Evolutionary conservation across 2,888 invertebrate species (phyloP).

Genomic region (Chymomyza procnemis): DNA sequence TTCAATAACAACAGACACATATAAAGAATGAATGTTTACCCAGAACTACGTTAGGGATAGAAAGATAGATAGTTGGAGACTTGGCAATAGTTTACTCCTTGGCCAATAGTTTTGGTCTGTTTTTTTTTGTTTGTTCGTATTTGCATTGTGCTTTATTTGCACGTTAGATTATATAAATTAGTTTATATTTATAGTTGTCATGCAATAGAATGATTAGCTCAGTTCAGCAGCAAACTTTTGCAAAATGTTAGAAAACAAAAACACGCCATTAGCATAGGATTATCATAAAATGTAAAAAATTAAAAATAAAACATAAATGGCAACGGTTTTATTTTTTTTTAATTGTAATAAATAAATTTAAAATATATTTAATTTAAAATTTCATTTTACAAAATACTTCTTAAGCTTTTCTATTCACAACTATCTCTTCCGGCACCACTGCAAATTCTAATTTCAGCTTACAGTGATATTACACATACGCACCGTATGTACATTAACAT

Average conservation of each 20-base stretch:
- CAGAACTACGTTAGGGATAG: background rate
- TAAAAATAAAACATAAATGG: no score
- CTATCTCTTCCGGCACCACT: no score
- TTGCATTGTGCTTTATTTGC: constrained; percentile 43
- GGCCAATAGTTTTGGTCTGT: background rate
- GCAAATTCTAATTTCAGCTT: no score
- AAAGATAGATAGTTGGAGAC: background rate
- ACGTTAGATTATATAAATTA: constrained; percentile 49
- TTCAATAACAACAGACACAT: constrained; percentile 22
- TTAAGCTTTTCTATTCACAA: no score
- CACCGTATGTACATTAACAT: constrained; percentile 4
- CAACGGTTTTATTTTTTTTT: no score
- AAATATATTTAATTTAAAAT: no score
- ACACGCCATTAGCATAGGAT: no score
- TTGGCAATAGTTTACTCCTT: background rate
- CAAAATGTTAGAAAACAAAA: no score
- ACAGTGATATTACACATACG: constrained; percentile 15
- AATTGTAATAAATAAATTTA: no score
- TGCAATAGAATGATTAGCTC: constrained; percentile 60
- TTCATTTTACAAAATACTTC: no score
- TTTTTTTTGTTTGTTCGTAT: constrained; percentile 38
- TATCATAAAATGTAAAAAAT: no score
- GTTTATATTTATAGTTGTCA: constrained; percentile 57
- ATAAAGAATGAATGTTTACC: constrained; percentile 11
- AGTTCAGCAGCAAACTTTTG: background rate